Base-by-base conservation (phyloP, 2,888 invertebrate species). In the Parnassius glacialis region DNA sequence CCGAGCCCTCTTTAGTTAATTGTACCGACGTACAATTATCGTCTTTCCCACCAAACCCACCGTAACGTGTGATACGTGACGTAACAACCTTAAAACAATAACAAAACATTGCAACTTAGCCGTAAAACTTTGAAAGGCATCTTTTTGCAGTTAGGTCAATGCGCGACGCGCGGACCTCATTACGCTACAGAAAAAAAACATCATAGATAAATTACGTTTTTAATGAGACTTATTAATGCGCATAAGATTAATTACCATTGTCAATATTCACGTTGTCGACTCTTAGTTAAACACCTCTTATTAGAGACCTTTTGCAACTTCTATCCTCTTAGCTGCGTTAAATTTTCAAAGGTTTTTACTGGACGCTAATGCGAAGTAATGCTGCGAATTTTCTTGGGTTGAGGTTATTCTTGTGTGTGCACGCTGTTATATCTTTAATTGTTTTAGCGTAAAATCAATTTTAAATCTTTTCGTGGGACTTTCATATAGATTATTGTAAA, bases 211-310 rank as follows among this genome's bases (percentile, higher is more conserved):
- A 77, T 68, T 73, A 71, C 75, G 67, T 68, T 73, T 67, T 68
- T 75, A 76, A 78, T 77, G 71, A 78, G 70, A 78, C 72, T 76
- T 81, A 79, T 83, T 79, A 83, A 85, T 84, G 82, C 71, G 76
- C 64, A 70, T 68, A 74, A 76, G 72, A 81, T 75, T 83, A 84
- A 87, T 87, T 80, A 78, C 76, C 70, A 87, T 86, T 85, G 84
- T 87, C 74, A 85, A 83, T 84, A 87, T 85, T 84, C 84, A 85
- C 81, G 78, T 78, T 73, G 72, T 56, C 54, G 74, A 68, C 72
- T 76, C 78, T 81, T 76, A 72, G 71, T 81, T 81, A 34, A 48
- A 48, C 51, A 50, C 20, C 42, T 44, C 43, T 34, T 7, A 45
- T 11, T 12, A 55, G 43, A 44, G 1, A 44, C 25, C 10, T 13